These are phyloP conservation scores for Rynchops niger DNA, from an alignment of 2,113 vertebrate genomes.

Conservation along the genomic window DNA sequence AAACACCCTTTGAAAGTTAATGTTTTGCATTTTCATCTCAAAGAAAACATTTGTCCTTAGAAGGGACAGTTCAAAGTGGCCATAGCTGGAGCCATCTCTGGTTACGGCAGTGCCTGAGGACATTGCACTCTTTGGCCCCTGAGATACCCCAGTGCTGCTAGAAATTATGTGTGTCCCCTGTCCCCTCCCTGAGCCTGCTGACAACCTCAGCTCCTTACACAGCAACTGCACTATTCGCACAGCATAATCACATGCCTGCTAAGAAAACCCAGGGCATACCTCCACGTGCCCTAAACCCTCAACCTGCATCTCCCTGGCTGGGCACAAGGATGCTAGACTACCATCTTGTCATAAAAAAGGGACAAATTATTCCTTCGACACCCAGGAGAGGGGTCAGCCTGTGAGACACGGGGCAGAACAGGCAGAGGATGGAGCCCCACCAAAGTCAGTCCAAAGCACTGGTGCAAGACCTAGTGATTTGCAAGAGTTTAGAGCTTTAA, in stretches of 20 bases:
- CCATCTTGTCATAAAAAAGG: background rate
- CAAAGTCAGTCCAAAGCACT: background rate
- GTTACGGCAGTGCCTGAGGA: background rate
- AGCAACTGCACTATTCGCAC: background rate
- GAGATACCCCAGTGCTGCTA: background rate
- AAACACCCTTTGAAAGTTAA: background rate
- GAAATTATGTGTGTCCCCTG: background rate
- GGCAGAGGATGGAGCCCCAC: background rate
- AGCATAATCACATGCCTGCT: background rate
- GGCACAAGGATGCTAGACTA: background rate
- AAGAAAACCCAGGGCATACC: background rate
- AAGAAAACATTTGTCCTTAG: background rate
- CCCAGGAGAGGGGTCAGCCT: background rate
- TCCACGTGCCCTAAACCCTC: background rate
- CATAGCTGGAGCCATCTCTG: background rate
- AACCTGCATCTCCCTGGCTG: background rate
- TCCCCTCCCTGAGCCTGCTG: background rate
- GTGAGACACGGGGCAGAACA: background rate
- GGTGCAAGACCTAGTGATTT: background rate
- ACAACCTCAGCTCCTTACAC: background rate
- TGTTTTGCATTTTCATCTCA: background rate
- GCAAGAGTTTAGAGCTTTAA: background rate
- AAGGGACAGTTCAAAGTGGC: background rate
- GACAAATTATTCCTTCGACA: background rate
- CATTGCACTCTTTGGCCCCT: background rate